Evolutionary conservation across 2,113 vertebrate species (phyloP), one percentile per base, ranked within the genome.

Genomic region (Cheilinus undulatus): DNA sequence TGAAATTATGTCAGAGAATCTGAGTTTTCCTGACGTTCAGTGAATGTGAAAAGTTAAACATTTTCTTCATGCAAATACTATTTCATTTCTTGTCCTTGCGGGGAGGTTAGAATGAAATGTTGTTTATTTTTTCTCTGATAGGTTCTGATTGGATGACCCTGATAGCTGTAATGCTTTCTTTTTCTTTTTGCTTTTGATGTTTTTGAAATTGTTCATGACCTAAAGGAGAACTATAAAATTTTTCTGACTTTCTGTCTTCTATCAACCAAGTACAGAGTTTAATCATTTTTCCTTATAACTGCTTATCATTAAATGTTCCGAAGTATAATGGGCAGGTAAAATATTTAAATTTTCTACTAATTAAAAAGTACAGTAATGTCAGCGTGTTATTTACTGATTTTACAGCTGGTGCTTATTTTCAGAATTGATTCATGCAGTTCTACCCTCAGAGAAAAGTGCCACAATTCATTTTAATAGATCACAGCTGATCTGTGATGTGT

Each of bases 241-340:
- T 51, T 10, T 65, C 19, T 34, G 3, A n/a, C 49, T 20, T 3
- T 12, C 36, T 38, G n/a, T n/a, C n/a, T n/a, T n/a, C n/a, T n/a
- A n/a, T n/a, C n/a, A n/a, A n/a, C n/a, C n/a, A n/a, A n/a, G n/a
- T n/a, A n/a, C n/a, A n/a, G n/a, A n/a, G n/a, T n/a, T n/a, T n/a
- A n/a, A n/a, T n/a, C n/a, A n/a, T n/a, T n/a, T n/a, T n/a, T n/a
- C n/a, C n/a, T n/a, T n/a, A n/a, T n/a, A n/a, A n/a, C 36, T 72
- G 40, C 26, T 34, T 24, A 5, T 32, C 40, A 69, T 75, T 23
- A 56, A 72, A 79, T 34, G 23, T 45, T 78, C 68, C 45, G 46
- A 14, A 13, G 28, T 23, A 60, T 65, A 40, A 58, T 42, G 3
- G 22, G 6, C 17, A 7, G 14, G 42, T 65, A 10, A 59, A 69